A percentile compares a stretch with the other conserved stretches of the same genome.
phyloP scores from a whole-genome alignment of 2,888 invertebrate genomes.

The Dioctria rufipes region DNA sequence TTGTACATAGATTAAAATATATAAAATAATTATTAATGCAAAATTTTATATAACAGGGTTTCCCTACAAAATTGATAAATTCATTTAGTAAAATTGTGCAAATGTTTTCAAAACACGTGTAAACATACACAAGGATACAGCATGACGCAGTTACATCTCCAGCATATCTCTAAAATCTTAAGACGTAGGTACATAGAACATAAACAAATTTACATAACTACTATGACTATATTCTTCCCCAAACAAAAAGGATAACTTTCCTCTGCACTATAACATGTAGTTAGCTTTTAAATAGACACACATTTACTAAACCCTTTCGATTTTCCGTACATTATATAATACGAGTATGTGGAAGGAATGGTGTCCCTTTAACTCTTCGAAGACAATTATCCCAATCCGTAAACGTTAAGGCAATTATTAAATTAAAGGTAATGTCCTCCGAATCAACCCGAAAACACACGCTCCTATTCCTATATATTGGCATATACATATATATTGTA shows the following conservation, averaged over 20 bases:
- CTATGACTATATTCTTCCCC: too few species aligned
- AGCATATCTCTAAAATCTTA: too few species aligned
- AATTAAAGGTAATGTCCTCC: constrained; percentile 58
- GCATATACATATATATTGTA: too few species aligned
- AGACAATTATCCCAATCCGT: constrained; percentile 33
- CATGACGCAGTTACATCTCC: too few species aligned
- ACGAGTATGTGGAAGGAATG: not conserved
- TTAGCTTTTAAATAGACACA: too few species aligned
- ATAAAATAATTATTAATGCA: too few species aligned
- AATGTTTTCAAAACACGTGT: not conserved
- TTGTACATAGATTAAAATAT: too few species aligned
- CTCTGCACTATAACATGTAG: too few species aligned
- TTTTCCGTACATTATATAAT: not conserved
- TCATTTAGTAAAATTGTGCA: not conserved
- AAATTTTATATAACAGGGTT: not conserved
- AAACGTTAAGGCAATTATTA: constrained; percentile 59
- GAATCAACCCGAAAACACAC: constrained; percentile 54
- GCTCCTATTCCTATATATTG: not conserved
- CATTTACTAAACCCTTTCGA: not conserved
- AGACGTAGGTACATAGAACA: too few species aligned
- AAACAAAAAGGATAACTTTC: too few species aligned
- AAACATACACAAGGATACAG: too few species aligned
- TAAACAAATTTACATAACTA: too few species aligned
- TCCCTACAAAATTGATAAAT: not conserved
- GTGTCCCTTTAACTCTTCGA: constrained; percentile 1